phyloP scores from a whole-genome alignment of 2,888 invertebrate species.

The Tenthredo notha region DNA sequence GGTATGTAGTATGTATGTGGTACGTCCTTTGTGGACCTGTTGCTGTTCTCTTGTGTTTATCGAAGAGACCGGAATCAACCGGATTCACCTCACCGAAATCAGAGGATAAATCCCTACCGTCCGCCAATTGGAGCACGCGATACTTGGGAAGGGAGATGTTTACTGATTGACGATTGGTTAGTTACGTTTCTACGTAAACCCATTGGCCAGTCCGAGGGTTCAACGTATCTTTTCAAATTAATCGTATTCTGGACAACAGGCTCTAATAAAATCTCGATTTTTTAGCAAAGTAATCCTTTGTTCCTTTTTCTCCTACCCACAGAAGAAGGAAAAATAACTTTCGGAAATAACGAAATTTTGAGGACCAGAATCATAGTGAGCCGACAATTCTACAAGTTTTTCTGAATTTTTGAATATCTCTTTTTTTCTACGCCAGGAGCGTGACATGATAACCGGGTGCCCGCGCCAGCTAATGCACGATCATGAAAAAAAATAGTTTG shows the following conservation, averaged over 20 bases:
- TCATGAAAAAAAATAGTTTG: too few relatives aligned
- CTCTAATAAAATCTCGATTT: too few relatives aligned
- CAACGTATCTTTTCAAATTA: slow-evolving; percentile 24
- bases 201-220: slow-evolving; percentile 34
- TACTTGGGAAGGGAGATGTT: neutral
- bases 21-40: slow-evolving; percentile 19
- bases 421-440: too few relatives aligned
- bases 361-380: too few relatives aligned
- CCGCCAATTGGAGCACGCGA: slow-evolving; percentile 20
- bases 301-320: too few relatives aligned
- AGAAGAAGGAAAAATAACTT: too few relatives aligned
- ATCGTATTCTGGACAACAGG: neutral
- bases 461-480: too few relatives aligned
- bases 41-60: slow-evolving; percentile 16
- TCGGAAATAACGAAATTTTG: too few relatives aligned
- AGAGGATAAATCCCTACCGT: neutral
- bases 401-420: too few relatives aligned
- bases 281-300: too few relatives aligned
- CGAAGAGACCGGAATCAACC: slow-evolving; percentile 18
- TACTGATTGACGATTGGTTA: neutral
- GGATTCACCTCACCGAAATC: neutral
- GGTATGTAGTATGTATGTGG: neutral
- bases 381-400: too few relatives aligned
- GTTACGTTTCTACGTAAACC: neutral
- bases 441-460: too few relatives aligned